A percentile compares a stretch with the other conserved stretches of the same genome.
Conservation (phyloP, 1,140 invertebrate genomes). For the Scaptomyza pallida region DNA sequence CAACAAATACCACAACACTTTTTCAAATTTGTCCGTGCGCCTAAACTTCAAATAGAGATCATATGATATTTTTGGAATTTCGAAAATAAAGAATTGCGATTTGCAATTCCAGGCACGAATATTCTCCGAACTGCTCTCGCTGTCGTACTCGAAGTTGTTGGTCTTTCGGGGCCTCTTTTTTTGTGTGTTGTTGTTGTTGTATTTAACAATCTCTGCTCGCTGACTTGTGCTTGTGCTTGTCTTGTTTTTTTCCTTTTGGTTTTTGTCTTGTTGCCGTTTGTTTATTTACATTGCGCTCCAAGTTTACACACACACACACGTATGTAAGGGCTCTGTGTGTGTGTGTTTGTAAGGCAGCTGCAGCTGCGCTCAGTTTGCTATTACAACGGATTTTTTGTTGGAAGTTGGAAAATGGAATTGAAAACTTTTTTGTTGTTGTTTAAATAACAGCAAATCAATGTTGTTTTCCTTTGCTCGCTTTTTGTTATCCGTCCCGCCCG, state of each 20-base stretch:
- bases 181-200: too few species aligned
- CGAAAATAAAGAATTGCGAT: background rate
- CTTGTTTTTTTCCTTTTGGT: conserved; percentile 41
- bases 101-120: background rate
- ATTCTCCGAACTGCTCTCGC: conserved; percentile 1
- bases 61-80: background rate
- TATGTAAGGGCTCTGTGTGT: conserved; percentile 24
- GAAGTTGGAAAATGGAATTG: conserved; percentile 46
- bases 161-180: background rate
- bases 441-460: conserved; percentile 48
- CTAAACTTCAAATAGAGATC: background rate
- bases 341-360: conserved; percentile 24
- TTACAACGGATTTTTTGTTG: conserved; percentile 36
- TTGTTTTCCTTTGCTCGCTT: conserved; percentile 21
- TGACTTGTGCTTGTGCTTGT: conserved; percentile 34
- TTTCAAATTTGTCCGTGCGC: too few species aligned
- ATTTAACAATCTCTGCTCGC: conserved; percentile 31
- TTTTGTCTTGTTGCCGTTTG: conserved; percentile 69
- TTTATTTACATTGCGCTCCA: conserved; percentile 79
- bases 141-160: conserved; percentile 1
- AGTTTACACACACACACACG: conserved; percentile 54
- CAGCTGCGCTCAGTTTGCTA: conserved; percentile 60
- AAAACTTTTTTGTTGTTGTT: conserved; percentile 57
- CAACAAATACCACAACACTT: too few species aligned
- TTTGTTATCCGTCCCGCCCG: conserved; percentile 5